Percentiles rank a stretch among this genome's conserved stretches.
Conservation (phyloP, 2,113 vertebrate species). For the Genyomyrus donnyi region DNA sequence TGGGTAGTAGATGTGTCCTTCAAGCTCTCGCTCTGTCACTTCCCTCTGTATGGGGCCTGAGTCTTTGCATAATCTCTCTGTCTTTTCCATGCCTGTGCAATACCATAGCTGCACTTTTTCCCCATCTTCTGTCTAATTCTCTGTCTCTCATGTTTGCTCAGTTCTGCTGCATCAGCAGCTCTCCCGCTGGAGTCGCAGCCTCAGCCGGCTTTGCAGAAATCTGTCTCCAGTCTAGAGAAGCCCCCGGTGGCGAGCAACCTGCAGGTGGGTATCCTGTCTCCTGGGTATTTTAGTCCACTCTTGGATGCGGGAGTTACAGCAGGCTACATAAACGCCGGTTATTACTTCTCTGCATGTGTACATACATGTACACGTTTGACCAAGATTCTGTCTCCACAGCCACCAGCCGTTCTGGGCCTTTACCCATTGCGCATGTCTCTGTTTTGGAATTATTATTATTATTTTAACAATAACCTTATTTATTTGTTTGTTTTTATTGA, state of each 20-base stretch:
- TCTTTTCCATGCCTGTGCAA: neutral
- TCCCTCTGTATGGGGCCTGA: neutral
- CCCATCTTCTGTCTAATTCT: neutral
- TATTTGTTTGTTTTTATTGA: neutral
- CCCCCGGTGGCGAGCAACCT: slow-evolving; percentile 79
- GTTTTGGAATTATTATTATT: neutral
- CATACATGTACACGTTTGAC: neutral
- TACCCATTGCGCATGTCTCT: neutral
- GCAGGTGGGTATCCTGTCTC: slow-evolving; percentile 66
- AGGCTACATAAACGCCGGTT: neutral
- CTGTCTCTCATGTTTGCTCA: slow-evolving; percentile 36
- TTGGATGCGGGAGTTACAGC: too few species aligned
- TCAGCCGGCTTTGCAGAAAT: slow-evolving; percentile 96
- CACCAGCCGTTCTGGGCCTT: neutral
- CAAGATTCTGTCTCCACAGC: neutral
- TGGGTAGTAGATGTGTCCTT: neutral
- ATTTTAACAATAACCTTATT: neutral
- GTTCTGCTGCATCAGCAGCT: slow-evolving; percentile 88
- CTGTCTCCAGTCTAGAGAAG: slow-evolving; percentile 98
- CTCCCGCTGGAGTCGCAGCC: slow-evolving; percentile 97
- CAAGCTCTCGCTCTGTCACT: neutral
- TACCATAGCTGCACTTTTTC: neutral
- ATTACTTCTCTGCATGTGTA: neutral
- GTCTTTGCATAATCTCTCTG: neutral
- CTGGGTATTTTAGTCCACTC: neutral